phyloP scores from a whole-genome alignment of 2,888 invertebrate species.

The Heliconius erato region DNA sequence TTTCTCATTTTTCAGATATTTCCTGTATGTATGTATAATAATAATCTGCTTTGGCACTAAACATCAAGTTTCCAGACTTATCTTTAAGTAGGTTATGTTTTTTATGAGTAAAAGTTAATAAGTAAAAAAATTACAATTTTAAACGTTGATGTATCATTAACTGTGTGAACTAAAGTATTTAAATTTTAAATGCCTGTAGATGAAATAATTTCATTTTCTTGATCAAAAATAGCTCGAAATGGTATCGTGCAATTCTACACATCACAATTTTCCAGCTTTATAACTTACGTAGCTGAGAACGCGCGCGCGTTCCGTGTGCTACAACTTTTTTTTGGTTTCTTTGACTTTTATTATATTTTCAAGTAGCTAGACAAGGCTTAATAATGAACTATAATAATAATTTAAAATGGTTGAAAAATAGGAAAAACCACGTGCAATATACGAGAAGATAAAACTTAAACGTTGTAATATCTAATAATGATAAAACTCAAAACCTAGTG shows the following conservation, averaged over 20 bases:
- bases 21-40: not conserved
- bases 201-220: not conserved
- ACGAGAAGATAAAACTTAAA: too few relatives aligned
- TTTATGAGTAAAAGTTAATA: not conserved
- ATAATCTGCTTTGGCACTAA: not conserved
- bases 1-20: not conserved
- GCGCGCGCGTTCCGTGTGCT: not conserved
- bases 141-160: not conserved
- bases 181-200: not conserved
- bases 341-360: not conserved
- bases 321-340: not conserved
- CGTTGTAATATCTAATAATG: not conserved
- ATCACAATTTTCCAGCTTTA: too few relatives aligned
- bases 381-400: not conserved
- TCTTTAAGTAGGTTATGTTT: not conserved
- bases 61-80: not conserved
- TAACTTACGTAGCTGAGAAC: too few relatives aligned
- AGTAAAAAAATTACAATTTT: too few relatives aligned
- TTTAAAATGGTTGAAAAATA: too few relatives aligned
- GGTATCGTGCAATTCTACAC: too few relatives aligned
- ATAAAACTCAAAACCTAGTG: not conserved
- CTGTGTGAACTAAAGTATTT: not conserved
- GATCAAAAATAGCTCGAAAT: too few relatives aligned
- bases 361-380: not conserved
- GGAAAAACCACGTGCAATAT: too few relatives aligned